Conservation (phyloP, 2,888 invertebrate species). For the Ectemnius continuus region DNA sequence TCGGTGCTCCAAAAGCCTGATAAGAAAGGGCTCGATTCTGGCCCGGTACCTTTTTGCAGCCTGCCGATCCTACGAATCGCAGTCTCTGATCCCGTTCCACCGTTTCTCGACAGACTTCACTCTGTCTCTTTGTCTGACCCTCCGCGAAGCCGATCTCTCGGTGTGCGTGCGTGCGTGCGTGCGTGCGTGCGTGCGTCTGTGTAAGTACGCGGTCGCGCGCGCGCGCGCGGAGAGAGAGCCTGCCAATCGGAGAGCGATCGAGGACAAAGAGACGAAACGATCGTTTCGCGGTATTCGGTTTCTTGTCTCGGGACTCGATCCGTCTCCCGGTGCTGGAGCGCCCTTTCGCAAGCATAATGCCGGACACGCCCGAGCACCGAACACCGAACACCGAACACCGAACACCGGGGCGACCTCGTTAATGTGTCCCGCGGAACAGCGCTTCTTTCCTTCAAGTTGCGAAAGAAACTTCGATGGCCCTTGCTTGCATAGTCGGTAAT, state of each 20-base stretch:
- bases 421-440: slow-evolving; percentile 17
- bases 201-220: slow-evolving; percentile 13
- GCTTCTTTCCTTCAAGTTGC: slow-evolving; percentile 11
- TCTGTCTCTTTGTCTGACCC: no score
- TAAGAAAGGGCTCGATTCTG: slow-evolving; percentile 50
- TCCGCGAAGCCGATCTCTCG: slow-evolving; percentile 14
- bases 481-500: not conserved
- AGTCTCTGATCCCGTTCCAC: slow-evolving; percentile 47
- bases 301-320: slow-evolving; percentile 57
- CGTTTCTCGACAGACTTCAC: slow-evolving; percentile 25
- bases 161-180: not conserved
- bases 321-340: slow-evolving; percentile 32
- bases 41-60: slow-evolving; percentile 48
- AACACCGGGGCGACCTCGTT: slow-evolving; percentile 34
- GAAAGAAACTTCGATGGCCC: not conserved
- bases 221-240: slow-evolving; percentile 46
- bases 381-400: slow-evolving; percentile 34
- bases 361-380: slow-evolving; percentile 38
- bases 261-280: slow-evolving; percentile 67
- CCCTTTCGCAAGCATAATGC: slow-evolving; percentile 36
- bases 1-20: slow-evolving; percentile 31
- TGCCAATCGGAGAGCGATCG: slow-evolving; percentile 51
- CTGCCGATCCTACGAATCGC: slow-evolving; percentile 51
- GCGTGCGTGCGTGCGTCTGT: slow-evolving; percentile 3
- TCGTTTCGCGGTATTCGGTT: slow-evolving; percentile 72